Conservation (phyloP, 2,888 invertebrate species). For the Bimastos eiseni region DNA sequence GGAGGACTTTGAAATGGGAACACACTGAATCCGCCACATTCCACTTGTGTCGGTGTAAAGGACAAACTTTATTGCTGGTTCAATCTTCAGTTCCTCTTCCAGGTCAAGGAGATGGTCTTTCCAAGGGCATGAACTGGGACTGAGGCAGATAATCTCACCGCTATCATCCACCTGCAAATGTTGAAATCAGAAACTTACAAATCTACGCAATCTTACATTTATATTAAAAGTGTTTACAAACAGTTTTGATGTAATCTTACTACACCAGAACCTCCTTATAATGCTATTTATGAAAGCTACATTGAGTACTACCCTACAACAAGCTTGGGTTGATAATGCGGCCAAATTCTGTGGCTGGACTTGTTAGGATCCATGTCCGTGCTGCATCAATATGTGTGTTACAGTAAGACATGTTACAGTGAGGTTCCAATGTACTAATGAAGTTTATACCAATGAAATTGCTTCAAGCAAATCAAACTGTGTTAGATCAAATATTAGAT, state of each 20-base stretch:
- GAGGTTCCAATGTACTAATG: no score
- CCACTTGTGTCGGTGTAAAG: constrained; percentile 69
- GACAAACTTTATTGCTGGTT: constrained; percentile 64
- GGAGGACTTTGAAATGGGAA: constrained; percentile 68
- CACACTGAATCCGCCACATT: constrained; percentile 82
- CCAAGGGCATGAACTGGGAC: constrained; percentile 78
- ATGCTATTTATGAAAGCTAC: no score
- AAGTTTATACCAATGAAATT: neutral
- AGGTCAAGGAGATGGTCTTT: constrained; percentile 82
- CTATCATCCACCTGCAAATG: constrained; percentile 70
- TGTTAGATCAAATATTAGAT: no score
- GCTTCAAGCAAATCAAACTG: neutral
- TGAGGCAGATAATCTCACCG: constrained; percentile 80
- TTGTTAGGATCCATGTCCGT: no score
- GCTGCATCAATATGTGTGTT: no score
- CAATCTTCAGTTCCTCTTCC: constrained; percentile 72
- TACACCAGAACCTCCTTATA: neutral
- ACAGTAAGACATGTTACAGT: no score
- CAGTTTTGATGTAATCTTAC: constrained; percentile 15
- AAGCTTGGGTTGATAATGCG: no score
- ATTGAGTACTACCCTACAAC: no score
- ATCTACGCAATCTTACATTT: neutral
- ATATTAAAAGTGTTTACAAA: neutral
- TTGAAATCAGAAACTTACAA: neutral
- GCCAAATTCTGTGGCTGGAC: no score